A percentile compares a stretch with the other conserved stretches of the same genome.
Evolutionary conservation across 64 coral and sea anemone species (phyloP).

Genomic region (Montipora efflorescens): DNA sequence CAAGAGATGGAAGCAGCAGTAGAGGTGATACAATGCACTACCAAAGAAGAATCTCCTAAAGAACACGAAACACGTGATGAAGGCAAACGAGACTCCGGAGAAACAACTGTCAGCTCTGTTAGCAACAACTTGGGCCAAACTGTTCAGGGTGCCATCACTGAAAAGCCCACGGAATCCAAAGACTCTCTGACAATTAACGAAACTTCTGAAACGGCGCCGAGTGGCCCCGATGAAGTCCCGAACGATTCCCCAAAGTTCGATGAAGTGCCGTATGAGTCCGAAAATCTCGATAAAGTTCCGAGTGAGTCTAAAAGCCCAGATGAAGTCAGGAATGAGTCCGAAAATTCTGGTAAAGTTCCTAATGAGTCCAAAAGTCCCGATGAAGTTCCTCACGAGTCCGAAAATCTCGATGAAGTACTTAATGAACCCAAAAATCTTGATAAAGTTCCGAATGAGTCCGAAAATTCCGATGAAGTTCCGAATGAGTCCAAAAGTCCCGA

Average conservation of each 20-base stretch:
- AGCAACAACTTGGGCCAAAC: not conserved
- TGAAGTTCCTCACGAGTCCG: too few species aligned
- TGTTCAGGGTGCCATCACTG: not conserved
- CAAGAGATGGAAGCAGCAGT: not conserved
- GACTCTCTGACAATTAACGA: not conserved
- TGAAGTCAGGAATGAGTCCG: too few species aligned
- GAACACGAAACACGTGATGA: not conserved
- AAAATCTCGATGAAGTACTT: too few species aligned
- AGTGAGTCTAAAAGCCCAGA: too few species aligned
- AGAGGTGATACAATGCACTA: not conserved
- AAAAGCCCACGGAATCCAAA: not conserved
- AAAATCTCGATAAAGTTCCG: too few species aligned
- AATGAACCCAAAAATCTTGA: too few species aligned
- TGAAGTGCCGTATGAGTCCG: too few species aligned
- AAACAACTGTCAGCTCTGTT: not conserved
- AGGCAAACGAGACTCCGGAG: not conserved
- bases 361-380: too few species aligned
- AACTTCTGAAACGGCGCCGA: not conserved
- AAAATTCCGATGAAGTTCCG: not conserved
- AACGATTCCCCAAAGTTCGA: not conserved
- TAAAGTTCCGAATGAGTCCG: not conserved
- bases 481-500: too few species aligned
- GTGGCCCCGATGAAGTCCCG: conserved; percentile 7
- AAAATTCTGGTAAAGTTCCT: too few species aligned
- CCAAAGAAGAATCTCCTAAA: not conserved